Conservation (phyloP, 2,113 vertebrate genomes). For the Sitta europaea region DNA sequence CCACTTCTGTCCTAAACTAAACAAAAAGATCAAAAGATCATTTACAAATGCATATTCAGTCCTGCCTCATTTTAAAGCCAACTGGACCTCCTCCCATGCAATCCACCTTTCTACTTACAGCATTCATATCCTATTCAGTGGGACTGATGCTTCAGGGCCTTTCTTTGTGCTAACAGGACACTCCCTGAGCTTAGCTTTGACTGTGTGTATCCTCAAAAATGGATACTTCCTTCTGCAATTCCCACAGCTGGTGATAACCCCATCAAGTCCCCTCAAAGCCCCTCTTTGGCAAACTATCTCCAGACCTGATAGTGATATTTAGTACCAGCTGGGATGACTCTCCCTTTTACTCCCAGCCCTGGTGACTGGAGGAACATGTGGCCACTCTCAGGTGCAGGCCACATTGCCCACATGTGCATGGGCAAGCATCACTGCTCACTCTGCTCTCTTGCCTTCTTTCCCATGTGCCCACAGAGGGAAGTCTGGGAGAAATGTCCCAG, state of each 20-base stretch:
- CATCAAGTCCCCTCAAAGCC: background rate
- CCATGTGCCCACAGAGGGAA: background rate
- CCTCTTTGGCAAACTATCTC: background rate
- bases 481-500: background rate
- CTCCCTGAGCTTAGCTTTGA: background rate
- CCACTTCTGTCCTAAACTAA: background rate
- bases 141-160: background rate
- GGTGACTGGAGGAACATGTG: background rate
- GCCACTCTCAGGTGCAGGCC: rapidly evolving
- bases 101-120: background rate
- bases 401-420: rapidly evolving
- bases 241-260: background rate
- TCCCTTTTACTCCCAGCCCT: background rate
- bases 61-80: background rate
- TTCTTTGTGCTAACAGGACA: background rate
- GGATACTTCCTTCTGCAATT: background rate
- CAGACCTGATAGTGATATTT: background rate
- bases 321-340: background rate
- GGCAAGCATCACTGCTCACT: background rate
- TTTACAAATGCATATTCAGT: background rate
- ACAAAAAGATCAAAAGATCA: background rate
- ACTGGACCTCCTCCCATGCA: background rate
- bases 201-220: background rate
- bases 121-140: background rate
- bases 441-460: background rate